phyloP scores from a whole-genome alignment of 2,113 vertebrate genomes.

The Rhagologus leucostigma region DNA sequence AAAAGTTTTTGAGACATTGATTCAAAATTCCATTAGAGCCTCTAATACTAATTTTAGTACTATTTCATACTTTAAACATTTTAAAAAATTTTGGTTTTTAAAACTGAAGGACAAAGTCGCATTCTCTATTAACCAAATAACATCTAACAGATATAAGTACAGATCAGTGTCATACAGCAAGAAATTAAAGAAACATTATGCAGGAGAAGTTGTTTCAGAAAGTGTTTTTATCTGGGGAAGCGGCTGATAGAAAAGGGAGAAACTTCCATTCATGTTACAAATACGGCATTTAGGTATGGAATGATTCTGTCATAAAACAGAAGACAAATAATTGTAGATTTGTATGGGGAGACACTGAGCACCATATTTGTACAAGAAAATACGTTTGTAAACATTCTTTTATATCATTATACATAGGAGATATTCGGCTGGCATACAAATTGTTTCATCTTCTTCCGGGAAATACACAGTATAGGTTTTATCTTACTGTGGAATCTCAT shows the following conservation, averaged over 20 bases:
- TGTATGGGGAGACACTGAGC: neutral
- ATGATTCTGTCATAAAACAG: neutral
- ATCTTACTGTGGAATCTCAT: neutral
- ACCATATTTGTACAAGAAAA: neutral
- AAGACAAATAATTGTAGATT: neutral
- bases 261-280: neutral
- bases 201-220: neutral
- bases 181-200: neutral
- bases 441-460: neutral
- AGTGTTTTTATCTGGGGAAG: neutral
- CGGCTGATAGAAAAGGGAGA: neutral
- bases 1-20: constrained; percentile 33
- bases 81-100: neutral
- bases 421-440: neutral
- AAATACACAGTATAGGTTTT: neutral
- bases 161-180: neutral
- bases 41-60: neutral
- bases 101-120: neutral
- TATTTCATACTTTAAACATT: neutral
- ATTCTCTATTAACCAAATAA: neutral
- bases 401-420: accelerated
- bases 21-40: neutral
- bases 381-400: neutral
- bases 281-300: neutral
- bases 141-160: neutral